Percentiles rank a stretch among this genome's conserved stretches.
These are phyloP conservation scores for Myotis pilosus DNA, from an alignment of 2,797 vertebrate species.

Conservation along the genomic window DNA sequence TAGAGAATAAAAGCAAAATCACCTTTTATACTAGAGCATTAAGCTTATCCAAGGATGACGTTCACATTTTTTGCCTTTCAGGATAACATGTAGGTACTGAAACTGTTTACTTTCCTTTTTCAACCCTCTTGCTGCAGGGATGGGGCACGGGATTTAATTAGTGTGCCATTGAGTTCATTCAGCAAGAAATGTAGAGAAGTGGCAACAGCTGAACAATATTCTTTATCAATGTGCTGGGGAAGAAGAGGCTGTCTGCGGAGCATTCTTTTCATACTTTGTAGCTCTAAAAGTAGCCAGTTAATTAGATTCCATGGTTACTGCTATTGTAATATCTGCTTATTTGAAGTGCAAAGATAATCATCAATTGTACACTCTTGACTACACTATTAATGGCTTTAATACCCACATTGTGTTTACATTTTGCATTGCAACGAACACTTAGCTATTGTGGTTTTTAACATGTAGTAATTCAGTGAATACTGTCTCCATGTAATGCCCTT, in stretches of 20 bases:
- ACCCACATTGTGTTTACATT: slow-evolving; percentile 83
- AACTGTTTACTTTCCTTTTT: not conserved
- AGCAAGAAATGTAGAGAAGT: slow-evolving; percentile 50
- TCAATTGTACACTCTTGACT: slow-evolving; percentile 83
- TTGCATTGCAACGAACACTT: slow-evolving; percentile 87
- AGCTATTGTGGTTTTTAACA: slow-evolving; percentile 86
- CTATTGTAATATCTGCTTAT: slow-evolving; percentile 83
- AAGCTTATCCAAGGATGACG: not conserved
- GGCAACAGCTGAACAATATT: slow-evolving; percentile 62
- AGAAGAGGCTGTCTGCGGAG: slow-evolving; percentile 73
- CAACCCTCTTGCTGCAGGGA: slow-evolving; percentile 62
- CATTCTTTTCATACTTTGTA: slow-evolving; percentile 79
- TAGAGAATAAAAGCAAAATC: slow-evolving; percentile 23
- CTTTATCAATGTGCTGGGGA: slow-evolving; percentile 67
- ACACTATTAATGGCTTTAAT: slow-evolving; percentile 83
- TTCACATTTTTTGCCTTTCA: slow-evolving; percentile 35
- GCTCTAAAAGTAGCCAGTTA: slow-evolving; percentile 82
- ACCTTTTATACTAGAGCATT: not conserved
- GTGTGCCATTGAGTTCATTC: slow-evolving; percentile 45
- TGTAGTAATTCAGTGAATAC: slow-evolving; percentile 84
- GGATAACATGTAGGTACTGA: slow-evolving; percentile 5
- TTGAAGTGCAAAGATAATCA: slow-evolving; percentile 86
- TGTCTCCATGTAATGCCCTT: slow-evolving; percentile 83
- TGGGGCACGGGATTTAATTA: slow-evolving; percentile 43
- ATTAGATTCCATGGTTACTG: slow-evolving; percentile 83